Conservation (phyloP, 2,888 invertebrate species). For the Zele albiditarsus region DNA sequence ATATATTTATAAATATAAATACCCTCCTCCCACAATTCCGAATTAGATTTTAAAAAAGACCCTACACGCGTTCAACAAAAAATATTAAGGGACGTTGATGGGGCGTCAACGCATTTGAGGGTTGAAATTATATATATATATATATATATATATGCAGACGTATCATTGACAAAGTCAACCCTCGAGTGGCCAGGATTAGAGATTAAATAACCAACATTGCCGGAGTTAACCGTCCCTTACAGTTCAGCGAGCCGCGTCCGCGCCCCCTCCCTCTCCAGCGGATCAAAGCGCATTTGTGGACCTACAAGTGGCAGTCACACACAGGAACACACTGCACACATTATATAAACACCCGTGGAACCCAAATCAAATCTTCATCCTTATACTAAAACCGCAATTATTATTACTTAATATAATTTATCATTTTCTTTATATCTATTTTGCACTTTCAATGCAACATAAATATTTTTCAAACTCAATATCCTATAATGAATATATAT, state of each 20-base stretch:
- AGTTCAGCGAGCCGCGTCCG: slow-evolving; percentile 26
- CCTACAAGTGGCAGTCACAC: slow-evolving; percentile 33
- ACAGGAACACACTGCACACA: slow-evolving; percentile 2
- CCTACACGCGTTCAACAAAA: neutral
- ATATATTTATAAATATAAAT: neutral
- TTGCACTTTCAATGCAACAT: neutral
- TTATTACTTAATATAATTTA: neutral
- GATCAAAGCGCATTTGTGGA: slow-evolving; percentile 32
- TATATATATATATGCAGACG: neutral
- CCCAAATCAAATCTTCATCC: slow-evolving; percentile 15
- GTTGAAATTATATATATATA: slow-evolving; percentile 41
- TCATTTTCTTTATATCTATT: neutral
- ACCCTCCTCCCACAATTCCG: neutral
- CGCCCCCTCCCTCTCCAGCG: slow-evolving; percentile 21
- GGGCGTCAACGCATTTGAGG: neutral
- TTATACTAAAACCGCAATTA: slow-evolving; percentile 6
- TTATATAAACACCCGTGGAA: slow-evolving; percentile 17
- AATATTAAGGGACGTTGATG: neutral
- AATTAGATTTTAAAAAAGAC: neutral
- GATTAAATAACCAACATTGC: slow-evolving; percentile 69
- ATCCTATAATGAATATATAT: too few relatives aligned
- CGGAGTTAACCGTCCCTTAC: slow-evolving; percentile 36
- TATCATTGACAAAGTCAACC: slow-evolving; percentile 63
- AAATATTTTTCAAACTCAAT: too few relatives aligned
- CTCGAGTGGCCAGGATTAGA: slow-evolving; percentile 68